Evolutionary conservation across 92 coral and sea anemone genomes (phyloP), one percentile per base, ranked within the genome.

Genomic region (Muricea muricata): DNA sequence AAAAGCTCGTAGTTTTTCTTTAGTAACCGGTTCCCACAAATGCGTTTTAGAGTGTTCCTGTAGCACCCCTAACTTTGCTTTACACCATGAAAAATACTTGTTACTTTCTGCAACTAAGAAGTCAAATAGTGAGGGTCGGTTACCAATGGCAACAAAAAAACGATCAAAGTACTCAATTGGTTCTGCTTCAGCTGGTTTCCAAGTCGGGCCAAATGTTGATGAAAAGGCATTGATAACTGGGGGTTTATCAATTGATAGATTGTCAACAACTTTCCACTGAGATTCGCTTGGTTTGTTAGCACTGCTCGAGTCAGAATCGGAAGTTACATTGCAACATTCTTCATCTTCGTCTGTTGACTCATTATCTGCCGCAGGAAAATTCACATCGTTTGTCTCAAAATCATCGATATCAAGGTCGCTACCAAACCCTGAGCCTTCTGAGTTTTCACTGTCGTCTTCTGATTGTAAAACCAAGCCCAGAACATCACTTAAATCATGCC

Each of bases 341-440:
- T 25, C 66, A 75, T 23, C 18, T 23, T 23, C n/a, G n/a, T n/a
- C n/a, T n/a, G n/a, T n/a, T n/a, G n/a, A 20, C n/a, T 1, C 60
- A 13, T 25, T 37, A 48, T 0, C 81, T n/a, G 28, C 54, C 65
- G 28, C 17, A 4, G 30, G 50, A 45, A 52, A 25, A 28, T 75
- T 48, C 81, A 18, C 54, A 18, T 6, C 23, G 28, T 48, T 14
- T 1, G 29, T 4, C 34, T 35, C 79, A 14, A 39, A 42, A 42
- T 73, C 79, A 14, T 29, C 12, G 12, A 73, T 2, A 40, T 73
- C 25, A 26, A 39, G 26, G 25, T 73, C 79, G 25, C 79, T 73
- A 24, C 31, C 60, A 73, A 26, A 25, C 18, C 46, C 79, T 23
- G 34, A 65, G 57, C n/a, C n/a, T n/a, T 72, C 75, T 31, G 46